Evolutionary conservation across 2,113 vertebrate genomes (phyloP).

Genomic region (Grammomys dolichurus): DNA sequence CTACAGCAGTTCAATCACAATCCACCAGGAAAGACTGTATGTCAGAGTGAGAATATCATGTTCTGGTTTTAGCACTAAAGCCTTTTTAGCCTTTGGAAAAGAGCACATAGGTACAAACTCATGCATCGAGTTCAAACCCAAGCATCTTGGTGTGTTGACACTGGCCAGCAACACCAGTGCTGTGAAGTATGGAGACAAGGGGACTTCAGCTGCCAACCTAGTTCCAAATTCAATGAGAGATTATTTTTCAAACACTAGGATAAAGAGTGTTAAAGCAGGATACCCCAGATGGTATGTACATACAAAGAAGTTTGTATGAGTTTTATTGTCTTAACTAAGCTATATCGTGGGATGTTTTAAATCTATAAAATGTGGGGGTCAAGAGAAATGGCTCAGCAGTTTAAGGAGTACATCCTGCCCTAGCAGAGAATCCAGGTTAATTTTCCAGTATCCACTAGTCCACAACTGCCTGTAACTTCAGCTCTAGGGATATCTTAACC

Average conservation of each 20-base stretch:
- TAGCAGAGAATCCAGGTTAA: not conserved
- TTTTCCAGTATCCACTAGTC: not conserved
- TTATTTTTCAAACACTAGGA: not conserved
- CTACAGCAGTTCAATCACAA: not conserved
- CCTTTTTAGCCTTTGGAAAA: not conserved
- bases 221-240: not conserved
- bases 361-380: not conserved
- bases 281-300: not conserved
- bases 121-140: not conserved
- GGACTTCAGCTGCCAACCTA: not conserved
- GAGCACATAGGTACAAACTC: not conserved
- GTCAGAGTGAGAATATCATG: not conserved
- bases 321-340: not conserved
- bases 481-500: not conserved
- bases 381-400: not conserved
- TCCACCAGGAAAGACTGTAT: not conserved
- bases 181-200: not conserved
- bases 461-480: not conserved
- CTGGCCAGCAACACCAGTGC: not conserved
- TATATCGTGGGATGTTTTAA: not conserved
- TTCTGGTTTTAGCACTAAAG: slow-evolving; percentile 29
- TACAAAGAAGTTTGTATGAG: not conserved
- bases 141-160: not conserved
- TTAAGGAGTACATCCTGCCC: not conserved
- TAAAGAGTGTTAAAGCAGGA: no score